Base-by-base conservation (phyloP, 2,797 vertebrate genomes). In the Amblyraja radiata region DNA sequence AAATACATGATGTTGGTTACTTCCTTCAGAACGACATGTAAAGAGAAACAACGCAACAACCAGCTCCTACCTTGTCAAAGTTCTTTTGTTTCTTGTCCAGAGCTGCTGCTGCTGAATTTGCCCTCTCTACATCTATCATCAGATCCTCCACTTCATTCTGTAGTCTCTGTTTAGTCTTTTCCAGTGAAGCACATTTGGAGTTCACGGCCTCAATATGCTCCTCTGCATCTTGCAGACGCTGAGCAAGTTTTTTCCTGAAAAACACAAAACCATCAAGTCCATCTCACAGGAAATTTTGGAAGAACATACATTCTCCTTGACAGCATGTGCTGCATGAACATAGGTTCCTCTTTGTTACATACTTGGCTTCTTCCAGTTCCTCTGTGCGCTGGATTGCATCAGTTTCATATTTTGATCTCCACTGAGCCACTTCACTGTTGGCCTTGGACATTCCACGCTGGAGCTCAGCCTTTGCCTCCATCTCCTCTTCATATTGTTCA, bases 121-220 rank as follows among this genome's bases (percentile, higher is more conserved):
- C 98, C 39, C 98, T 94, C 93, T 99, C 98, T 2, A 99, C 95
- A 1, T 99, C 98, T 6, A 98, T 96, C 98, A 98, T 98, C 21
- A 99, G 96, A 94, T 99, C 98, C 94, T 99, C 98, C 0, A 99
- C 98, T 95, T 99, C 98, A 0, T 97, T 97, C 95, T 99, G 98
- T 90, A 99, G 96, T 0, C 98, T 97, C 94, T 98, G 98, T 93
- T 99, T 99, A 93, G 98, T 99, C 95, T 99, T 99, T 94, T 99
- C 98, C 61, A 99, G 95, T 0, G 98, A 99, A 0, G 98, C 98
- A 94, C 97, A 98, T 94, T 98, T 99, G 94, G 98, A 97, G 0
- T 99, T 99, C 93, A 97, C 98, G 0, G 98, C 98, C 94, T 99
- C 98, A 16, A 98, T 97, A 0, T 97, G 97, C 94, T 99, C 98